Percentiles rank a stretch among this genome's conserved stretches.
phyloP scores from a whole-genome alignment of 2,113 vertebrate species.

The Sorex araneus region DNA sequence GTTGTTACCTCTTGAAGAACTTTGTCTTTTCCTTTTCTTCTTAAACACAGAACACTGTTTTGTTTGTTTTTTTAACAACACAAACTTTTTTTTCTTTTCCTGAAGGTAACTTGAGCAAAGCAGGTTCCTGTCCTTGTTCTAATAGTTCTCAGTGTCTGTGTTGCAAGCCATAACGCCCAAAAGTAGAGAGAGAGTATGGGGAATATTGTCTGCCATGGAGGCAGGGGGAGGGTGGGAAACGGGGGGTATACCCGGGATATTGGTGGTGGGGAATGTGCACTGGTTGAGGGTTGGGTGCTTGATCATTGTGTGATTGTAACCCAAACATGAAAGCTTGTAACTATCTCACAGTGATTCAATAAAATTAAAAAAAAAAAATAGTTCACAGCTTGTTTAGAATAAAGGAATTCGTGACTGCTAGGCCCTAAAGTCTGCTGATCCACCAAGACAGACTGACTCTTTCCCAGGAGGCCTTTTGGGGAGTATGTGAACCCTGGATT shows the following conservation, averaged over 20 bases:
- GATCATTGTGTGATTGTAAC: too few species aligned
- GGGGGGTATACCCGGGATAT: too few species aligned
- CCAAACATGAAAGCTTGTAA: too few species aligned
- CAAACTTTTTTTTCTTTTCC: slow-evolving; percentile 27
- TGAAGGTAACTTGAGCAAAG: slow-evolving; percentile 33
- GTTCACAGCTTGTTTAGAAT: background rate
- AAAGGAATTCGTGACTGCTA: background rate
- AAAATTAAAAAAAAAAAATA: too few species aligned
- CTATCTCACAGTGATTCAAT: too few species aligned
- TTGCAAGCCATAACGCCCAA: too few species aligned
- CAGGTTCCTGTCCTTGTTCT: slow-evolving; percentile 9
- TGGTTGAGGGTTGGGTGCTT: too few species aligned
- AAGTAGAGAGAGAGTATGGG: too few species aligned
- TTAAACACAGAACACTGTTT: slow-evolving; percentile 62
- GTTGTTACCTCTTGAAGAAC: slow-evolving; percentile 59
- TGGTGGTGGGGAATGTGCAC: too few species aligned
- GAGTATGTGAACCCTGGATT: background rate
- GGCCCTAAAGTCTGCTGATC: background rate
- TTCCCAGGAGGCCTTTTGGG: background rate
- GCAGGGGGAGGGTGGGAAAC: too few species aligned
- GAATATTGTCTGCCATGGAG: too few species aligned
- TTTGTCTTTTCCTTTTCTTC: slow-evolving; percentile 51
- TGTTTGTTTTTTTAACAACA: slow-evolving; percentile 22
- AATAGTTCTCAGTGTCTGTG: too few species aligned
- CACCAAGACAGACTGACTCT: background rate